Percentiles rank a stretch among this genome's conserved stretches.
These are phyloP conservation scores for Eurois occulta DNA, from an alignment of 2,888 invertebrate genomes.

Conservation along the genomic window DNA sequence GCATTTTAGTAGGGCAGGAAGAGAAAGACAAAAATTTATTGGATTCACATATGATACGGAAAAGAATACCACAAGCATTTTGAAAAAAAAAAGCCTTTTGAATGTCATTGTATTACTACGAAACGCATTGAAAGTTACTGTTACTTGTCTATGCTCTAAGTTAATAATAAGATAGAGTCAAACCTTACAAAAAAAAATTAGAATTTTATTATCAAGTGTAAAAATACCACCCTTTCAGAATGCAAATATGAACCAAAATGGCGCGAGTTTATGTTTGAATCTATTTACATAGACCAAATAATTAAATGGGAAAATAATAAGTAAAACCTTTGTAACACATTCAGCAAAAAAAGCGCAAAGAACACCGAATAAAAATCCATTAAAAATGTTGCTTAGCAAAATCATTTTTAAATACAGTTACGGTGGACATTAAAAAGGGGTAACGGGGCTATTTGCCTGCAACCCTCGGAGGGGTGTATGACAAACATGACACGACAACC, in stretches of 20 bases:
- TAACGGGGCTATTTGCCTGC: constrained; percentile 48
- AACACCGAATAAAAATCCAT: constrained; percentile 28
- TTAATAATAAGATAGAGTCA: neutral
- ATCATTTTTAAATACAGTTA: constrained; percentile 63
- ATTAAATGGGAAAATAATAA: constrained; percentile 23
- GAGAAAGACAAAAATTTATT: neutral
- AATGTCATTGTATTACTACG: too few relatives aligned
- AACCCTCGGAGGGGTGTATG: constrained; percentile 53
- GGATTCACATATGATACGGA: neutral
- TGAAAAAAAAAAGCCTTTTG: too few relatives aligned
- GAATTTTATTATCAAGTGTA: neutral
- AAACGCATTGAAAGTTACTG: neutral
- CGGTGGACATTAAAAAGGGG: constrained; percentile 59
- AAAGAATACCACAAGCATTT: neutral
- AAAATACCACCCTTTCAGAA: neutral
- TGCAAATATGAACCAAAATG: neutral
- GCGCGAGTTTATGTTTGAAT: neutral
- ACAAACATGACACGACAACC: constrained; percentile 64
- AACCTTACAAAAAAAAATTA: neutral
- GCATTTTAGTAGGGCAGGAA: too few relatives aligned
- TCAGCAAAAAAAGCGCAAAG: constrained; percentile 41
- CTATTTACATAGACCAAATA: neutral
- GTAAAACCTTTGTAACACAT: constrained; percentile 22
- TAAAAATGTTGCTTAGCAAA: constrained; percentile 55
- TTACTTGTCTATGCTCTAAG: neutral